These are phyloP conservation scores for Ceuthmochares aereus DNA, from an alignment of 2,113 vertebrate genomes.

Conservation along the genomic window DNA sequence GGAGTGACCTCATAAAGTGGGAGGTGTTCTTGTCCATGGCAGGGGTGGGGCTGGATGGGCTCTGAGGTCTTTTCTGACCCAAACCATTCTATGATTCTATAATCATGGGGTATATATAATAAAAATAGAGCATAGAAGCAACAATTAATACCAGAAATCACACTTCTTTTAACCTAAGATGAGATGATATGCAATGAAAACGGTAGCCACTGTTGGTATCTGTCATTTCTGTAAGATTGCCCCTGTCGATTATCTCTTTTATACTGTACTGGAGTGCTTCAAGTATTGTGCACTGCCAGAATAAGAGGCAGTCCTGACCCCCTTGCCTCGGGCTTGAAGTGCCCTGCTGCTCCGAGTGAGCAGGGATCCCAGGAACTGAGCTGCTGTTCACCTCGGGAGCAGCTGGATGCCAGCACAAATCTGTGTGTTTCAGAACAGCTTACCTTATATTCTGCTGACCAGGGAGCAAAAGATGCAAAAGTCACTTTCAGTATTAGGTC, in stretches of 20 bases:
- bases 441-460: background rate
- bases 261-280: background rate
- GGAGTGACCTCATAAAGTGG: no score
- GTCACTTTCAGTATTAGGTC: background rate
- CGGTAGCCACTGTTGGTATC: background rate
- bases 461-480: background rate
- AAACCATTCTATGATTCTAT: no score
- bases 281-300: background rate
- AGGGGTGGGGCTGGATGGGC: no score
- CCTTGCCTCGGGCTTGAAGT: background rate
- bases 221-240: background rate
- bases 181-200: background rate
- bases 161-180: background rate
- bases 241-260: background rate
- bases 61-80: no score
- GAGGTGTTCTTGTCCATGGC: no score
- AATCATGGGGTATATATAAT: background rate
- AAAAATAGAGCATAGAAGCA: background rate
- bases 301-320: background rate
- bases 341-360: background rate
- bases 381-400: background rate
- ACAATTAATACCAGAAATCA: background rate
- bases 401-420: background rate
- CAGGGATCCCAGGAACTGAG: background rate
- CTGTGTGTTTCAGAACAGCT: accelerated